Base-by-base conservation (phyloP, 2,888 invertebrate genomes). In the Helobdella robusta region DNA sequence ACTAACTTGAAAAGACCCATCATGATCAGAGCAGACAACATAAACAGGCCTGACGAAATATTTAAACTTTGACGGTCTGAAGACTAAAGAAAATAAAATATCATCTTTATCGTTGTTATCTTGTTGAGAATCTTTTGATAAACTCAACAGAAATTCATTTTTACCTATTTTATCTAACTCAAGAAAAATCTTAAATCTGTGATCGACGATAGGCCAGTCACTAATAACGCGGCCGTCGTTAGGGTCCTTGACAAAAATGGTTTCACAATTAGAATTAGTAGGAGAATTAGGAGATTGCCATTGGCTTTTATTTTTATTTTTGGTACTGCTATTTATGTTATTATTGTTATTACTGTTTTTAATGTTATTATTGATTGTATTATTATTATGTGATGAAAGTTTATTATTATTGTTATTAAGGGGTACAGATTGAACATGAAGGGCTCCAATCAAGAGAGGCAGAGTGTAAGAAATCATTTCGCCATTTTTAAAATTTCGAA, bases 21-120 rank as follows among this genome's bases (percentile, higher is more conserved):
- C 32, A 76, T 89, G 54, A 76, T 89, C 87, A 72, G 85, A 83
- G 77, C 89, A 89, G 73, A 89, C 84, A 63, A 93, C 86, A 76
- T 91, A 90, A 23, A 92, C 83, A 23, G 91, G 89, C 44, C 80
- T 75, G 20, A 87, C 85, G 67, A 88, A 86, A 73, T 73, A 66
- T 20, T 69, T 65, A 61, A 72, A 69, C 28, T 69, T 64, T 18
- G 75, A 74, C 23, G 69, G 69, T 18, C 69, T 67, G 66, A 73
- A 74, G 64, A 67, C 60, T 28, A 78, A 68, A 1, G 66, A 69
- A 28, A 78, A 65, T 20, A 72, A 72, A 30, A 74, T 54, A 44
- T 72, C 68, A 52, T 75, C 75, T 32, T 72, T 30, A 8, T 62
- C 50, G 30, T 48, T n/a, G 28, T 23, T 5, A 20, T 5, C 36